Evolutionary conservation across 2,888 invertebrate species (phyloP).

Genomic region (Notodonta ziczac): DNA sequence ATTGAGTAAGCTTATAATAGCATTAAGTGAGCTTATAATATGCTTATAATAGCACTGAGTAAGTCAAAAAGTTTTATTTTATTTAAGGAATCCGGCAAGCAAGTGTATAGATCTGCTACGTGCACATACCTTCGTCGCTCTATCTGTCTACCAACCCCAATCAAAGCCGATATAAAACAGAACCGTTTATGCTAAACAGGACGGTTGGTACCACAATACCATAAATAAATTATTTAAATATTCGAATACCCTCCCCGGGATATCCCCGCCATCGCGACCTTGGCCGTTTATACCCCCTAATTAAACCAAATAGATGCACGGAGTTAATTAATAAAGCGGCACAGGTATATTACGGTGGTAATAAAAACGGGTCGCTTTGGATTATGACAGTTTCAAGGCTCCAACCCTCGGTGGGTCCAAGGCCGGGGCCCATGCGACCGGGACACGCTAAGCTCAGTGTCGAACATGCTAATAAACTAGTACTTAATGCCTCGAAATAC

Average conservation of each 20-base stretch:
- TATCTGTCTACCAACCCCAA: constrained; percentile 2
- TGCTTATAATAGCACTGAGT: too few species aligned
- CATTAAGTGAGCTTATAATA: too few species aligned
- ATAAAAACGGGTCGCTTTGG: constrained; percentile 25
- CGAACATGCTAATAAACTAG: constrained; percentile 37
- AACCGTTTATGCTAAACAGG: constrained; percentile 32
- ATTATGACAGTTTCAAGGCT: constrained; percentile 48
- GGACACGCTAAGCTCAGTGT: constrained; percentile 40
- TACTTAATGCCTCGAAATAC: constrained; percentile 18
- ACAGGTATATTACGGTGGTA: constrained; percentile 22
- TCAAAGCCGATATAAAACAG: constrained; percentile 23
- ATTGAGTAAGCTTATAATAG: too few species aligned
- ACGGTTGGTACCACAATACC: constrained; percentile 24
- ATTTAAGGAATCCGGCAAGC: too few species aligned
- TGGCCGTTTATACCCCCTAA: constrained; percentile 40
- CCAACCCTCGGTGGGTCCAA: constrained; percentile 30
- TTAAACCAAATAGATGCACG: constrained; percentile 53
- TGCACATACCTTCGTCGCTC: too few species aligned
- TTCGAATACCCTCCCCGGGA: constrained; percentile 37
- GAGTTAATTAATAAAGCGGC: constrained; percentile 47
- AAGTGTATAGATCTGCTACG: too few species aligned
- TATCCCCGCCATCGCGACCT: constrained; percentile 42
- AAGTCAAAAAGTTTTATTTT: too few species aligned
- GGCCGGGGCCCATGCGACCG: constrained; percentile 39
- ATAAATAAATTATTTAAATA: constrained; percentile 41